Base-by-base conservation (phyloP, 2,888 invertebrate species). In the Drymonia ruficornis region DNA sequence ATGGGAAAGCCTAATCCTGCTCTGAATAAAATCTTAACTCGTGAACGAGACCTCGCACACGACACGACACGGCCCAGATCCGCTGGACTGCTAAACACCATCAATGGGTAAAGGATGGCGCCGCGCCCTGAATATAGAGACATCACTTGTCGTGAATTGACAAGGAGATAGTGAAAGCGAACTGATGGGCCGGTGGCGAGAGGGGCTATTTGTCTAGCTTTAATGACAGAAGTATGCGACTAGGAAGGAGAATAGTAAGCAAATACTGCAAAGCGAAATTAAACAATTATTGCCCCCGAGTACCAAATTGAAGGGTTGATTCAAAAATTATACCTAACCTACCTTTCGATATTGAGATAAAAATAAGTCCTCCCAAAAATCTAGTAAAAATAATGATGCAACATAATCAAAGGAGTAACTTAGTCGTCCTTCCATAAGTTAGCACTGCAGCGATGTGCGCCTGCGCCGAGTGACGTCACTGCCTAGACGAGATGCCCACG, bases 101-200 rank as follows among this genome's bases (percentile, higher is more conserved):
- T 46, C 15, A 46, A 15, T 11, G 29, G 29, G 16, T 11, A n/a
- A 15, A 13, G 2, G 46, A 46, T 29, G 46, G n/a, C 9, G n/a
- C 29, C 16, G 46, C 46, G 46, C 29, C 29, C 46, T 29, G 46
- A 29, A 46, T 46, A 46, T 29, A 29, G 29, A 44, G 11, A 29
- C 29, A 15, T 2, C 46, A 19, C 43, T 46, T n/a, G 46, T 1
- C 15, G 29, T n/a, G 46, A 46, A 46, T 46, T 15, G 28, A 46
- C 16, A 46, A 46, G 28, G 46, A 29, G 29, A 29, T 46, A 46
- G 46, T 46, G 46, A 46, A 46, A 46, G 46, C 44, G 13, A 23
- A 44, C 18, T 23, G 13, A 23, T 4, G 44, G 9, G 5, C 36
- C 13, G 3, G 5, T n/a, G 13, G 1, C n/a, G n/a, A n/a, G 36